Base-by-base conservation (phyloP, 2,113 vertebrate species). In the Amphiprion ocellaris region DNA sequence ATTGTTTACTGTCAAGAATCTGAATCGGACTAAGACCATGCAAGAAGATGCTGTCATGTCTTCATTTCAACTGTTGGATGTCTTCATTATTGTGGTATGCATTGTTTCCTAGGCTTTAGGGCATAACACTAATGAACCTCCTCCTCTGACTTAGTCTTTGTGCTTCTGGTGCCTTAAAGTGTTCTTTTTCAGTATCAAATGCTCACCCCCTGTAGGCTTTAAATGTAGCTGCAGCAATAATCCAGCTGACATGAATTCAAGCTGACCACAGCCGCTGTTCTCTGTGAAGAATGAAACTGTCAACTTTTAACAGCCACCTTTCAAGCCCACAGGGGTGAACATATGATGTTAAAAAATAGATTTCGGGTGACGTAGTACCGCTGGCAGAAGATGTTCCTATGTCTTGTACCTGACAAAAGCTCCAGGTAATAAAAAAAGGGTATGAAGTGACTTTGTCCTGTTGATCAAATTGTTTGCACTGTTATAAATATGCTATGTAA, bases 251-350 rank as follows among this genome's bases (percentile, higher is more conserved):
- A 28, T 37, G 66, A 73, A 73, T 61, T 81, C 63, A 72, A 61
- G 23, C 66, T 71, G 61, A 75, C 70, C 81, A 62, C 69, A 39
- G 69, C 33, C 2, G 39, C 71, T 54, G 52, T 49, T 69, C 47
- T 70, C 41, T 46, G 52, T 39, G 64, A 81, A 78, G 21, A 86
- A 75, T 60, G 69, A 65, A 78, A 46, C 58, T 52, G 67, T 12
- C 53, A 56, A 2, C 9, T 41, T 68, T 70, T 37, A 59, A 24
- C 37, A 49, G 52, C 21, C 58, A 66, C 26, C 64, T 54, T 69
- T 44, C 26, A 55, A 69, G 47, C 39, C 60, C 19, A 47, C 41
- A 50, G 21, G 19, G 39, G 12, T 28, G 60, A 69, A 66, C 26
- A 58, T 56, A 17, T 60, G 66, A 44, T 41, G 56, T n/a, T 7